phyloP scores from a whole-genome alignment of 2,797 vertebrate species.

The Okamejei kenojei region DNA sequence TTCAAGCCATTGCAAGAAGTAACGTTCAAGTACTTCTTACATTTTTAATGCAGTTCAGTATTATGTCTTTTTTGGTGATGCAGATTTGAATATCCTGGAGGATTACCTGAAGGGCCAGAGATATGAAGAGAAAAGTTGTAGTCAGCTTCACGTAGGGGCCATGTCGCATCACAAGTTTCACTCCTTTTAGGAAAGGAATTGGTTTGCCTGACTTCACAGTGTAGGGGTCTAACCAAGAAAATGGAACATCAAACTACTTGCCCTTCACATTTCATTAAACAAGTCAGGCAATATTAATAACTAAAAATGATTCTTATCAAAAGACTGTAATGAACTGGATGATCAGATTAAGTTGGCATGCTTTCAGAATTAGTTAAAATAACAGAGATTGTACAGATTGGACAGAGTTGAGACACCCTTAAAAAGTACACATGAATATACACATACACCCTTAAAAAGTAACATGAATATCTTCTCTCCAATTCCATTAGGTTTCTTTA shows the following conservation, averaged over 20 bases:
- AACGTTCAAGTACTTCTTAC: not conserved
- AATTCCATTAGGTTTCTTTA: not conserved
- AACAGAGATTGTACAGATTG: not conserved
- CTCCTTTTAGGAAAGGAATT: slow-evolving; percentile 75
- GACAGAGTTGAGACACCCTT: not conserved
- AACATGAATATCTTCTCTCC: not conserved
- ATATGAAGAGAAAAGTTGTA: slow-evolving; percentile 85
- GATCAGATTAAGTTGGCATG: not conserved
- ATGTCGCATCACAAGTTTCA: slow-evolving; percentile 75
- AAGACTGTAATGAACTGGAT: not conserved
- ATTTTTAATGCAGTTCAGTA: not conserved
- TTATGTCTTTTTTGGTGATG: not conserved
- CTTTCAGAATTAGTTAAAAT: not conserved
- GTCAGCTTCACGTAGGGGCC: slow-evolving; percentile 83
- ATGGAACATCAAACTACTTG: slow-evolving; percentile 39
- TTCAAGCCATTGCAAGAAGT: not conserved
- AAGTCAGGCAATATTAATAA: not conserved
- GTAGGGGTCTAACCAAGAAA: slow-evolving; percentile 65
- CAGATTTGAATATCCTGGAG: slow-evolving; percentile 33
- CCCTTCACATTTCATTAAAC: not conserved
- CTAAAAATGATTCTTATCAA: not conserved
- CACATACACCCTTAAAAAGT: not conserved
- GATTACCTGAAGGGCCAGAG: slow-evolving; percentile 87
- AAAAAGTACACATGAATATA: too few relatives aligned
- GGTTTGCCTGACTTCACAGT: slow-evolving; percentile 63